A percentile compares a stretch with the other conserved stretches of the same genome.
These are phyloP conservation scores for Drosophila mulleri DNA, from an alignment of 2,888 invertebrate genomes.

Conservation along the genomic window DNA sequence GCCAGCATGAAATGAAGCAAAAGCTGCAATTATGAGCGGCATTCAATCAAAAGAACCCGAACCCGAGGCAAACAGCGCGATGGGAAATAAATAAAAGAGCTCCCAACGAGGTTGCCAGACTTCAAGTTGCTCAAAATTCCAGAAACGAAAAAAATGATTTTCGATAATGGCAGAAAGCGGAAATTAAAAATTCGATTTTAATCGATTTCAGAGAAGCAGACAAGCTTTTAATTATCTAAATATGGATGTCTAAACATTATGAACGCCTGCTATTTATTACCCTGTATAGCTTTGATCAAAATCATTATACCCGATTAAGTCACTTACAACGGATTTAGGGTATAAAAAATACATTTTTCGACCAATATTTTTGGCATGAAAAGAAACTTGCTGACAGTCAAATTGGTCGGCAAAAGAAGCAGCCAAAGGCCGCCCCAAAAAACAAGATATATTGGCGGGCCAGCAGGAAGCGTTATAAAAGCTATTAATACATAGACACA, in stretches of 20 bases:
- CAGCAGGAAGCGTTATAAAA: conserved; percentile 72
- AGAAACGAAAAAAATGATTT: no score
- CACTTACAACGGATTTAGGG: background rate
- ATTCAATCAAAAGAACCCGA: conserved; percentile 68
- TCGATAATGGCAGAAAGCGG: background rate
- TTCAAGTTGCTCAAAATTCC: no score
- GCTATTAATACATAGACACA: conserved; percentile 66
- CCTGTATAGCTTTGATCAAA: background rate
- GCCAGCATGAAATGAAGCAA: conserved; percentile 55
- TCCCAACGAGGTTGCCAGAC: background rate
- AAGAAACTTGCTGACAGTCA: conserved; percentile 72
- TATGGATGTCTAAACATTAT: no score
- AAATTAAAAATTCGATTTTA: background rate
- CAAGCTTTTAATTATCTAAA: no score
- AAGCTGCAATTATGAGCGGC: conserved; percentile 72
- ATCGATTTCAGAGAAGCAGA: background rate
- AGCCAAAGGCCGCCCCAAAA: conserved; percentile 2
- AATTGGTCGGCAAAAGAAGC: conserved; percentile 57
- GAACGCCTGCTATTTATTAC: rapidly evolving
- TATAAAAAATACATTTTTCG: conserved; percentile 27
- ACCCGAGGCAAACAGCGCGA: conserved; percentile 31
- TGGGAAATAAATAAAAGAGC: background rate
- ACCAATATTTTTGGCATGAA: conserved; percentile 57
- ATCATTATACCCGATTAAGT: background rate
- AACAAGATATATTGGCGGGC: conserved; percentile 51